These are phyloP conservation scores for Gopherus flavomarginatus DNA, from an alignment of 2,113 vertebrate genomes.

Conservation along the genomic window DNA sequence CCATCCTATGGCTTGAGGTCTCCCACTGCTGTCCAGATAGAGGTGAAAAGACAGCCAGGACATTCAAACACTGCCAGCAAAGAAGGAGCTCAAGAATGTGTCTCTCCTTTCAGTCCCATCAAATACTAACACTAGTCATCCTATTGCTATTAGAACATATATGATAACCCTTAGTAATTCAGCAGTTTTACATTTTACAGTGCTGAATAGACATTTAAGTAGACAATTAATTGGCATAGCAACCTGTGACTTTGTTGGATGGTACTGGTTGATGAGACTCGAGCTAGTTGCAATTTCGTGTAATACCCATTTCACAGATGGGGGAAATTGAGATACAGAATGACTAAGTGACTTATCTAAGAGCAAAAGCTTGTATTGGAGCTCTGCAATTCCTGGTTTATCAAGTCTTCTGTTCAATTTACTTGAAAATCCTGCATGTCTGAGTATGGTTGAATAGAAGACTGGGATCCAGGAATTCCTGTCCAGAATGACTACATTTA, in stretches of 20 bases:
- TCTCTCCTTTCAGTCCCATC: neutral
- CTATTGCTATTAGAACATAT: neutral
- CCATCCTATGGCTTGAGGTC: neutral
- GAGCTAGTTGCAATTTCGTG: neutral
- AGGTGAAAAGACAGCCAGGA: neutral
- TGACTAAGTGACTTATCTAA: neutral
- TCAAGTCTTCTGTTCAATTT: neutral
- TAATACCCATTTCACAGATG: neutral
- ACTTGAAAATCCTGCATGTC: neutral
- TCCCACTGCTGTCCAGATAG: neutral
- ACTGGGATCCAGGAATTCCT: neutral
- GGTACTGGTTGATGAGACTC: neutral
- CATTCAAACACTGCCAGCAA: neutral
- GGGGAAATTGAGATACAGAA: neutral
- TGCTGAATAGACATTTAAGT: conserved; percentile 20
- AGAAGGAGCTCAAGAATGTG: neutral
- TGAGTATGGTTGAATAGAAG: neutral
- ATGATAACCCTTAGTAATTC: neutral
- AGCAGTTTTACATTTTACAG: neutral
- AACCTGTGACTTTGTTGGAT: conserved; percentile 1
- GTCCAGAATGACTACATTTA: neutral
- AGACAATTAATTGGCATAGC: neutral
- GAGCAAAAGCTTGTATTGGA: neutral
- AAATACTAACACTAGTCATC: neutral
- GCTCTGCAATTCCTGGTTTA: neutral